These are phyloP conservation scores for Drosophila meridionalis DNA, from an alignment of 2,888 invertebrate genomes.

Conservation along the genomic window DNA sequence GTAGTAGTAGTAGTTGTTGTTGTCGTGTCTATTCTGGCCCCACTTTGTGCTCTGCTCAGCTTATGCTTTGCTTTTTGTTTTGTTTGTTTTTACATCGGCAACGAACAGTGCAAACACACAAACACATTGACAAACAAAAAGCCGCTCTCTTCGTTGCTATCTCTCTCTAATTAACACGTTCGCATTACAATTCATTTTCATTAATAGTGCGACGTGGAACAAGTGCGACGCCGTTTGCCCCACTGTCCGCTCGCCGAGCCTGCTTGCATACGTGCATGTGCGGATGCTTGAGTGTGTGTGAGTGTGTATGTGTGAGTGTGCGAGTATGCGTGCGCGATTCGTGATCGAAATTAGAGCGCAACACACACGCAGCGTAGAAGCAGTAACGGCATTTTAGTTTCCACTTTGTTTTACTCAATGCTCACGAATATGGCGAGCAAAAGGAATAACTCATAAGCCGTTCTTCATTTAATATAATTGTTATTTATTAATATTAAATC, in stretches of 20 bases:
- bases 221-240: conserved; percentile 49
- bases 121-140: conserved; percentile 15
- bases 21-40: conserved; percentile 49
- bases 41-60: conserved; percentile 44
- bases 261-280: background rate
- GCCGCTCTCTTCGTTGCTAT: conserved; percentile 29
- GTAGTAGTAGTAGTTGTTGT: conserved; percentile 6
- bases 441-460: background rate
- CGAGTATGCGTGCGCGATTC: conserved; percentile 6
- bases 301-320: conserved; percentile 2
- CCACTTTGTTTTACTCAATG: conserved; percentile 34
- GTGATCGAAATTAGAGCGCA: conserved; percentile 62
- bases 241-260: conserved; percentile 20
- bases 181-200: conserved; percentile 74
- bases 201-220: conserved; percentile 70
- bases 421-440: conserved; percentile 4
- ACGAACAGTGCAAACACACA: conserved; percentile 28
- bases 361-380: conserved; percentile 49
- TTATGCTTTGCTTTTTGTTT: conserved; percentile 43
- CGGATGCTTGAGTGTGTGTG: background rate
- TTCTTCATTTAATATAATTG: background rate
- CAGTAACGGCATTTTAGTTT: conserved; percentile 68
- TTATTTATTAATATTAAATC: background rate
- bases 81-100: conserved; percentile 57
- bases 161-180: conserved; percentile 70